These are phyloP conservation scores for Lagria hirta DNA, from an alignment of 2,888 invertebrate species.

Conservation along the genomic window DNA sequence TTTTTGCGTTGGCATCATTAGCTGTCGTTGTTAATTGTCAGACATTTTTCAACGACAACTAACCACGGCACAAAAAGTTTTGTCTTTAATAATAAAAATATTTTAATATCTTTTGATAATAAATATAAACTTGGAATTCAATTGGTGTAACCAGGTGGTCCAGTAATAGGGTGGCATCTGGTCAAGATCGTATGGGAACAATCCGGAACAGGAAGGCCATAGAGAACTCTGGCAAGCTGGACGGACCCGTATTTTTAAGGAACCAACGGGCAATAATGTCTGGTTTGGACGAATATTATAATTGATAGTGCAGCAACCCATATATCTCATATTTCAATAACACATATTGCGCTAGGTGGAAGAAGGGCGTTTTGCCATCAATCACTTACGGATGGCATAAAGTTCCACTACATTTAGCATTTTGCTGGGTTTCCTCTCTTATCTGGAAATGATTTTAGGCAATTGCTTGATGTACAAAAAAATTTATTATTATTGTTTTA, in stretches of 20 bases:
- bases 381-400: constrained; percentile 55
- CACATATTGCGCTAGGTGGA: constrained; percentile 53
- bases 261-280: constrained; percentile 18
- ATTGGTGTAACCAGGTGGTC: too few species aligned
- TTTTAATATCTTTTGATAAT: too few species aligned
- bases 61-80: too few species aligned
- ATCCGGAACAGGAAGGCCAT: constrained; percentile 12
- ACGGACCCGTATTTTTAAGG: constrained; percentile 18
- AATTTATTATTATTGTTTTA: too few species aligned
- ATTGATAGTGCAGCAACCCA: constrained; percentile 44
- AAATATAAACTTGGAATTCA: too few species aligned
- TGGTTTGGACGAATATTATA: constrained; percentile 39
- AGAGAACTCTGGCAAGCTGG: constrained; percentile 8
- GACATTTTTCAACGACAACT: too few species aligned
- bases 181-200: constrained; percentile 7
- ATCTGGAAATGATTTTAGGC: constrained; percentile 42
- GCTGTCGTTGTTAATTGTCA: too few species aligned
- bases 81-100: too few species aligned
- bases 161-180: too few species aligned
- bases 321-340: constrained; percentile 54
- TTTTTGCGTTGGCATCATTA: too few species aligned
- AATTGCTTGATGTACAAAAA: too few species aligned
- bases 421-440: constrained; percentile 46
- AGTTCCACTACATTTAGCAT: constrained; percentile 57
- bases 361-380: constrained; percentile 54